Conservation (phyloP, 2,888 invertebrate genomes). For the Himalopsyche tibetana region DNA sequence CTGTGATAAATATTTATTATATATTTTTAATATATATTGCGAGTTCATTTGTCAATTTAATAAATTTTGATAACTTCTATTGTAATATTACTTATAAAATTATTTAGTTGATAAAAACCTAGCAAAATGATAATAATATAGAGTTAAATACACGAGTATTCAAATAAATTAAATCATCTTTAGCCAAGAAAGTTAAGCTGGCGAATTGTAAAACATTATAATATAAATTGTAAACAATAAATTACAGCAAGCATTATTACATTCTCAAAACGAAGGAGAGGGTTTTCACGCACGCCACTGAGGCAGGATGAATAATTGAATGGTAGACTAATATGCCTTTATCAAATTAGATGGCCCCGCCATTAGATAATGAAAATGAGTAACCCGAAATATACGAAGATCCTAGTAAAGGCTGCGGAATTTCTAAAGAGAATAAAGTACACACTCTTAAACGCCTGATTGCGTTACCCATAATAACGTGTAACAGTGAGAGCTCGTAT, state of each 20-base stretch:
- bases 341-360: conserved; percentile 56
- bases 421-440: conserved; percentile 44
- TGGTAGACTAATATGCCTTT: conserved; percentile 55
- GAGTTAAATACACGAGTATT: background rate
- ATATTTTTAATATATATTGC: too few species aligned
- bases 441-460: conserved; percentile 12
- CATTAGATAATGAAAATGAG: conserved; percentile 60
- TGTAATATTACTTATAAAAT: too few species aligned
- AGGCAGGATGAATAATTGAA: conserved; percentile 55
- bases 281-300: conserved; percentile 32
- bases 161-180: conserved; percentile 48
- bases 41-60: too few species aligned
- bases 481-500: background rate
- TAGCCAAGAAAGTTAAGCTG: background rate
- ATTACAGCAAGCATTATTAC: conserved; percentile 12
- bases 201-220: conserved; percentile 41
- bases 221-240: conserved; percentile 45
- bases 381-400: conserved; percentile 38
- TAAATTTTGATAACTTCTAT: too few species aligned
- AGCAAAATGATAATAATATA: background rate
- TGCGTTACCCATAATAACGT: conserved; percentile 15
- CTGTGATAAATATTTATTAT: too few species aligned
- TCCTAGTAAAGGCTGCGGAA: conserved; percentile 44
- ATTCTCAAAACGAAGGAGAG: background rate
- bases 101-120: too few species aligned